These are phyloP conservation scores for Trachelus stipa DNA, from an alignment of 2,888 invertebrate genomes.

Conservation along the genomic window DNA sequence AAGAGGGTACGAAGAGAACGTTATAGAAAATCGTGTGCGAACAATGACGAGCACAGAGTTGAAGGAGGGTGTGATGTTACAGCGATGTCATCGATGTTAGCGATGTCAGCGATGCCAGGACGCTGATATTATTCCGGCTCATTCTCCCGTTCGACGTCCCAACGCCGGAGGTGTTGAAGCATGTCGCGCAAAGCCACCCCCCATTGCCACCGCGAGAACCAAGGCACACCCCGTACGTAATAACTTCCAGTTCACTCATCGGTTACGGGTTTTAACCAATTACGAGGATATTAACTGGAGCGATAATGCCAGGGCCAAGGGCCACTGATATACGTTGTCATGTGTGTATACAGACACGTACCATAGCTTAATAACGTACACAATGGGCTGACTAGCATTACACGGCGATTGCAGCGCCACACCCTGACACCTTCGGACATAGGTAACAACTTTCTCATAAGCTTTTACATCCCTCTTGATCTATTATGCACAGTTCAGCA, in stretches of 20 bases:
- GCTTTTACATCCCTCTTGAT: neutral
- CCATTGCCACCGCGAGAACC: constrained; percentile 48
- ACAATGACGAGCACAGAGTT: neutral
- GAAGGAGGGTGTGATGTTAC: neutral
- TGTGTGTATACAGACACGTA: neutral
- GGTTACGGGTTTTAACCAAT: constrained; percentile 66
- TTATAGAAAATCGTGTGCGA: neutral
- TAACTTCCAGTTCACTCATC: constrained; percentile 63
- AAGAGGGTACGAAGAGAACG: neutral
- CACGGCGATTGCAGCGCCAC: neutral
- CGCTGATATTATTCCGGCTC: neutral
- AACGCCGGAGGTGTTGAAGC: constrained; percentile 62
- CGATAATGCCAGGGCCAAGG: constrained; percentile 12
- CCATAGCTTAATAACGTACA: neutral
- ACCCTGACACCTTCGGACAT: neutral
- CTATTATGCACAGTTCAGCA: neutral
- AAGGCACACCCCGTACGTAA: constrained; percentile 55
- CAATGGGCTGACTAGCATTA: neutral
- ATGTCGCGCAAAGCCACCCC: constrained; percentile 55
- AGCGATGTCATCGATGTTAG: neutral
- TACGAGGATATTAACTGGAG: constrained; percentile 55
- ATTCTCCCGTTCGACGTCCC: neutral
- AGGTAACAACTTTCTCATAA: neutral
- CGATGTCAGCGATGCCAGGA: neutral
- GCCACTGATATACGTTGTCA: neutral